Conservation (phyloP, 2,797 vertebrate genomes). For the Enteromius mattozi region DNA sequence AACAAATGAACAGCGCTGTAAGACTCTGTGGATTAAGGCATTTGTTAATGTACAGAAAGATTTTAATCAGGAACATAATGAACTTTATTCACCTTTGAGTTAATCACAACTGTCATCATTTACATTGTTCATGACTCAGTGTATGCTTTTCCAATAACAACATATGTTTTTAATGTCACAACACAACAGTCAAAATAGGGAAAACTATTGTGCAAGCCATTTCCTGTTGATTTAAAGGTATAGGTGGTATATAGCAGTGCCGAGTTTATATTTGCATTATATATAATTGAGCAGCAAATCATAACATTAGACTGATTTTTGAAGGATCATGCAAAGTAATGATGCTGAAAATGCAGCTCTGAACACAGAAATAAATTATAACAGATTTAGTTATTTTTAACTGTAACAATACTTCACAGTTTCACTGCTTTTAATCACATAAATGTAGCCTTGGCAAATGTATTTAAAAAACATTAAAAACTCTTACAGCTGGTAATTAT, state of each 20-base stretch:
- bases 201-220: background rate
- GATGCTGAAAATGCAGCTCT: background rate
- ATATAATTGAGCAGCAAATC: background rate
- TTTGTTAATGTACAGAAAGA: background rate
- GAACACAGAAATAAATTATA: background rate
- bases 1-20: background rate
- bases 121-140: background rate
- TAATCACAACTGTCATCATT: background rate
- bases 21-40: background rate
- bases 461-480: background rate
- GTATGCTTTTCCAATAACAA: background rate
- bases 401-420: background rate
- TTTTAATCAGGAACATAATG: background rate
- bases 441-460: background rate
- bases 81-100: background rate
- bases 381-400: background rate
- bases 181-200: background rate
- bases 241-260: background rate
- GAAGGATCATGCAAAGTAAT: background rate
- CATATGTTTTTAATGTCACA: background rate
- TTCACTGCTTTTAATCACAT: background rate
- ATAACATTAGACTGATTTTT: background rate
- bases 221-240: background rate
- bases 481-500: background rate
- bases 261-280: background rate